Base-by-base conservation (phyloP, 2,888 invertebrate species). In the Cephalotes varians region DNA sequence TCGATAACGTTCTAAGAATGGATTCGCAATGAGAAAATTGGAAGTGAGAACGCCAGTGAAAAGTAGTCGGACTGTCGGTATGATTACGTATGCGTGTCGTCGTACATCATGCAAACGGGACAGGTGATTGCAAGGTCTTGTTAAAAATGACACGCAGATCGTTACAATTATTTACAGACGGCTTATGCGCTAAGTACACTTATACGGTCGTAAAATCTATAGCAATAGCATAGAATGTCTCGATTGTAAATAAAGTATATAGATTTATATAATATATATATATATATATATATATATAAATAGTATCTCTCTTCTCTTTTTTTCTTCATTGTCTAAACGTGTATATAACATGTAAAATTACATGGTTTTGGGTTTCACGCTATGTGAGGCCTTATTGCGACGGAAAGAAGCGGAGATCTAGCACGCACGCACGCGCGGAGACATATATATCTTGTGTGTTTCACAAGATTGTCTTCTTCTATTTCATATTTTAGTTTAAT, bases 81-180 rank as follows among this genome's bases (percentile, higher is more conserved):
- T 54, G 60, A 54, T 79, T 64, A 51, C 54, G 15, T 69, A 51
- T 67, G 25, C 21, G 76, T 31, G 47, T 79, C 40, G 73, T 79
- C 69, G 54, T 76, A 58, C 47, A 58, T 62, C 56, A 74, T 51
- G 60, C 40, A 73, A 81, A 74, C 62, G 47, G 65, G 47, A 64
- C 54, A 62, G 60, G 21, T 60, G 69, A 67, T 77, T 69, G 77
- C 49, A 80, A 80, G 85, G 74, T 71, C 77, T 84, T 76, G 73
- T 82, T 71, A 80, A 81, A 79, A 85, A 77, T 88, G 77, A 85
- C 82, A 81, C 82, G 77, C 76, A 80, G 73, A 72, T 83, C 80
- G 84, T 87, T 82, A 82, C 18, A 47, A 69, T 65, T 90, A 90
- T 90, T 86, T 90, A 90, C 89, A 90, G 60, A 51, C 58, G 82